Base-by-base conservation (phyloP, 2,113 vertebrate genomes). In the Chionis minor region DNA sequence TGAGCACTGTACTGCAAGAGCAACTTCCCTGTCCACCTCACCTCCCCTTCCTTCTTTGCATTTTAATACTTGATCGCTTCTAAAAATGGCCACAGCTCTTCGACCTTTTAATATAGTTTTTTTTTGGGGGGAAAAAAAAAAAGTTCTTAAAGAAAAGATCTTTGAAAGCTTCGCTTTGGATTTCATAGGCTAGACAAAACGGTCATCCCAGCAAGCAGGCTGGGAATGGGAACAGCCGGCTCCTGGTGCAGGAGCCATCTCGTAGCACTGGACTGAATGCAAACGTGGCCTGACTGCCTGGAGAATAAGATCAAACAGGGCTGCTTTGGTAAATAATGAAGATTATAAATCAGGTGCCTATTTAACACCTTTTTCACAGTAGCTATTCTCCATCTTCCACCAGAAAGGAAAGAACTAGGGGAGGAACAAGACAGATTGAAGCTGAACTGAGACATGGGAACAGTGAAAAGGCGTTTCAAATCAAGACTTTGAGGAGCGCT, bases 161-260 rank as follows among this genome's bases (percentile, higher is more conserved):
- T 85, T 56, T 27, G 38, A 85, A 90, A 92, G 77, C 80, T 94
- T 74, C 58, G 58, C 72, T 86, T 66, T 61, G 74, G 66, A 42
- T 54, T 87, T 70, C 77, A 73, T 75, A 12, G 83, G 33, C 44
- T 63, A 44, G 75, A 47, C 44, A 23, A 62, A 83, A 65, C 1
- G 5, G 40, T 28, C 42, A 54, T 15, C 16, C 59, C 78, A 74
- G 91, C 18, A 49, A 24, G 10, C 2, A n/a, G 51, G 38, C 66
- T 69, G 28, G 66, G 38, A 44, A 62, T 8, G n/a, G 69, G 22
- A 78, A 10, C 81, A 13, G 11, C 6, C 32, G 70, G 71, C n/a
- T 87, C 74, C 40, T 35, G 74, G 40, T 14, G 66, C 61, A 54
- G 90, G 56, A 67, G 54, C 3, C 1, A 52, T 10, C 56, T 26